A percentile compares a stretch with the other conserved stretches of the same genome.
Conservation (phyloP, 2,113 vertebrate species). For the Oreotrochilus melanogaster region DNA sequence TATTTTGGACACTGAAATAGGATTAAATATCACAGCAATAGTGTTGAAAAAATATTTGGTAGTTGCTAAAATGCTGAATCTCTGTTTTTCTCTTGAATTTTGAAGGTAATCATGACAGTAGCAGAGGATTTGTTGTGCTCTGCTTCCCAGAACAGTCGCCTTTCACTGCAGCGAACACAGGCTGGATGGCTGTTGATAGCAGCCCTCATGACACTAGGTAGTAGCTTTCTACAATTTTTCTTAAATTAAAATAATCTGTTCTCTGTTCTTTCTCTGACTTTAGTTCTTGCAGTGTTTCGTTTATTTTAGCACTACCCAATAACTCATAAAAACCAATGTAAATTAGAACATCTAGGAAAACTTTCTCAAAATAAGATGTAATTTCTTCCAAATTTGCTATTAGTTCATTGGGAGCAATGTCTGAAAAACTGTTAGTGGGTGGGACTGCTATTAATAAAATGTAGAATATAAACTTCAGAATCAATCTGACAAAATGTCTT, state of each 20-base stretch:
- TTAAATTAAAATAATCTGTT: not conserved
- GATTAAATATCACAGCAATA: not conserved
- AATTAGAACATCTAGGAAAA: not conserved
- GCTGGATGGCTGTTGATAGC: slow-evolving; percentile 91
- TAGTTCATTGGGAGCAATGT: not conserved
- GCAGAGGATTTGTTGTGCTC: slow-evolving; percentile 92
- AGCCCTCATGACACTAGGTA: slow-evolving; percentile 90
- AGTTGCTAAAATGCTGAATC: not conserved
- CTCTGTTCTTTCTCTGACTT: not conserved
- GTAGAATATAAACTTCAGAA: not conserved
- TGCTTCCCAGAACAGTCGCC: slow-evolving; percentile 89
- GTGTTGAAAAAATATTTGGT: not conserved
- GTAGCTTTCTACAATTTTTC: not conserved
- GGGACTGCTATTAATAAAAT: not conserved
- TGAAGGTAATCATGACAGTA: slow-evolving; percentile 86
- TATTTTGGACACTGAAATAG: not conserved
- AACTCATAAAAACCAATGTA: not conserved
- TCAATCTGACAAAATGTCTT: not conserved
- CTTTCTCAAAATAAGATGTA: not conserved
- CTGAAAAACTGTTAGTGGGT: not conserved
- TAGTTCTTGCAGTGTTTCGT: not conserved
- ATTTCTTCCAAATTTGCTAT: not conserved
- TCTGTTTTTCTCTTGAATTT: slow-evolving; percentile 18
- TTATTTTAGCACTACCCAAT: not conserved
- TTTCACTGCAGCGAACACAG: slow-evolving; percentile 89